phyloP scores from a whole-genome alignment of 1,140 invertebrate species.

The Nylanderia fulva region DNA sequence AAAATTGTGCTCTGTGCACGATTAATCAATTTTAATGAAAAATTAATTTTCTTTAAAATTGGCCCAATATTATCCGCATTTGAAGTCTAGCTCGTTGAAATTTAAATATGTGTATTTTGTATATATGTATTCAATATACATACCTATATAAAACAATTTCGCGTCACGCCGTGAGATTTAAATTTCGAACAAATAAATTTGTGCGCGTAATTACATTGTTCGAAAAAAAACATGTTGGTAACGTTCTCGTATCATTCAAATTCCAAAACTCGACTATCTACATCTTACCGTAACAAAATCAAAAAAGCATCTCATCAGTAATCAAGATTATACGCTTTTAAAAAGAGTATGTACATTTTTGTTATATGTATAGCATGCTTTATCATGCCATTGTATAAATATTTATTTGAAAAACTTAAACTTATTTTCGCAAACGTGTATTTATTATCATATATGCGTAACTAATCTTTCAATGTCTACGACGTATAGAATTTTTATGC shows the following conservation, averaged over 20 bases:
- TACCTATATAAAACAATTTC: slow-evolving; percentile 35
- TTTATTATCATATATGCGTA: background rate
- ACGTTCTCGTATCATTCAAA: slow-evolving; percentile 2
- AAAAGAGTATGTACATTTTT: background rate
- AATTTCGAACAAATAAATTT: slow-evolving; percentile 44
- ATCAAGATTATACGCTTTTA: background rate
- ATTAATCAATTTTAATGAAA: too few species aligned
- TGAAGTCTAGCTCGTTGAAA: too few species aligned
- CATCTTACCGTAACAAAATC: background rate
- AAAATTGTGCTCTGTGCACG: too few species aligned
- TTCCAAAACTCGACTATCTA: background rate
- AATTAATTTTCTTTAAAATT: too few species aligned
- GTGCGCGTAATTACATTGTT: background rate
- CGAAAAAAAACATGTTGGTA: background rate
- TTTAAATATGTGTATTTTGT: too few species aligned
- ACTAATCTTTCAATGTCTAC: background rate
- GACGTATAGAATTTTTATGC: background rate
- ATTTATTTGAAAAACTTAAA: background rate
- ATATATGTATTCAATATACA: background rate
- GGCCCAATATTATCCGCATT: too few species aligned
- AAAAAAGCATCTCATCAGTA: background rate
- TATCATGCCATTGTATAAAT: background rate
- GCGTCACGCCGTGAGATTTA: slow-evolving; percentile 6
- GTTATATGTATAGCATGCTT: background rate
- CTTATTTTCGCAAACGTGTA: background rate